phyloP scores from a whole-genome alignment of 2,113 vertebrate species.

The Pampusana beccarii region DNA sequence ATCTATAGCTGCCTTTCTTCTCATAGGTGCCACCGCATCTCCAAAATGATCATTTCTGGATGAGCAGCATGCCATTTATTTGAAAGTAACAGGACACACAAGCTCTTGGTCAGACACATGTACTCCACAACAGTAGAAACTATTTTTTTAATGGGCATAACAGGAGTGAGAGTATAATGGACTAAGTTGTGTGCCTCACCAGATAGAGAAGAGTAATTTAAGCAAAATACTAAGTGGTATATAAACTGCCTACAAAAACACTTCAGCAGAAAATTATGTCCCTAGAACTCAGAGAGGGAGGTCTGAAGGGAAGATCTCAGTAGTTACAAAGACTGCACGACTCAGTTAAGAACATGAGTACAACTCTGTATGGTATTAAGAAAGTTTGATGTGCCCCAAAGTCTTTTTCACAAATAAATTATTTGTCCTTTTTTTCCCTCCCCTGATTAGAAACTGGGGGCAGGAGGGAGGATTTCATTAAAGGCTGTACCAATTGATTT shows the following conservation, averaged over 20 bases:
- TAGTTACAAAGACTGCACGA: not conserved
- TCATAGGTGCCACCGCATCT: not conserved
- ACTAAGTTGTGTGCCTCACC: not conserved
- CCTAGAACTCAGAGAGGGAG: not conserved
- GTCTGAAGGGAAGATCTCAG: not conserved
- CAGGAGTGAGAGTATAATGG: not conserved
- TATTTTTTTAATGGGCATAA: not conserved
- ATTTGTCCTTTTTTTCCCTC: accelerated
- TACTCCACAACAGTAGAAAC: not conserved
- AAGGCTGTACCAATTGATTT: not conserved
- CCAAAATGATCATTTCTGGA: not conserved
- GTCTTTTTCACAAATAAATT: not conserved
- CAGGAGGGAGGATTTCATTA: accelerated
- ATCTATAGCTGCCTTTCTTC: not conserved
- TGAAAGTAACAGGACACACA: not conserved
- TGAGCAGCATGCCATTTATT: not conserved
- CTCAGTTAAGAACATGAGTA: not conserved
- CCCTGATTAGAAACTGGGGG: not conserved
- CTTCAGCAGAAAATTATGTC: not conserved
- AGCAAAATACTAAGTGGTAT: not conserved
- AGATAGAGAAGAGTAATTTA: not conserved
- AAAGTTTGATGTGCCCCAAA: not conserved
- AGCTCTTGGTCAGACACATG: not conserved
- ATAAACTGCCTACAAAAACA: not conserved
- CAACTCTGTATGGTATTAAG: not conserved